Base-by-base conservation (phyloP, 1,140 invertebrate genomes). In the Reticulitermes speratus region DNA sequence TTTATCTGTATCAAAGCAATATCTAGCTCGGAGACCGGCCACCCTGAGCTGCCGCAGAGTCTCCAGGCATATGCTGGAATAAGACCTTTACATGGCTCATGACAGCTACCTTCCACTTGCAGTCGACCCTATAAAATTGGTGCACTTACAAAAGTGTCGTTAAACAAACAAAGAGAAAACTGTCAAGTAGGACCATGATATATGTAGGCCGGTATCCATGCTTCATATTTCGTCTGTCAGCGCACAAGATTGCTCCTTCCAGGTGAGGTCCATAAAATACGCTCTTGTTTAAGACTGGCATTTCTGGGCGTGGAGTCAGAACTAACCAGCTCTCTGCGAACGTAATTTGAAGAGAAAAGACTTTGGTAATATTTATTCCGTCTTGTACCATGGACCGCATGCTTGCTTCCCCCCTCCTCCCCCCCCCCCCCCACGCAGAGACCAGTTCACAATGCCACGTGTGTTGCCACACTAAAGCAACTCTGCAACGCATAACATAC, bases 241-340 rank as follows among this genome's bases (percentile, higher is more conserved):
- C 25, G 2, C n/a, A 9, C n/a, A 30, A 11, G 55, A 30, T 75
- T 65, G 59, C 25, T 65, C 25, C 59, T 65, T 65, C 59, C 59
- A 65, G 59, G 59, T 75, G 65, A n/a, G 65, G n/a, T 2, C 30
- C 5, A n/a, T n/a, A 75, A 75, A 30, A 25, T 75, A 30, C n/a
- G n/a, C 65, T 30, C 25, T 75, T 75, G 65, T 75, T 75, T 30
- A 75, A 25, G 65, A 75, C 65, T 14, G 65, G n/a, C 7, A 75
- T 75, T 75, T 75, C n/a, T 75, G 65, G 65, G 65, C 65, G 65
- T 75, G n/a, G 65, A 75, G 25, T 30, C 65, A 75, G 14, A 75
- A 75, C n/a, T 75, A 75, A 30, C 65, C 65, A 75, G 65, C 65
- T 75, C 65, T 75, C 25, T 75, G n/a, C 65, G 65, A 75, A 30